Evolutionary conservation across 2,888 invertebrate species (phyloP).

Genomic region (Spodoptera exigua): DNA sequence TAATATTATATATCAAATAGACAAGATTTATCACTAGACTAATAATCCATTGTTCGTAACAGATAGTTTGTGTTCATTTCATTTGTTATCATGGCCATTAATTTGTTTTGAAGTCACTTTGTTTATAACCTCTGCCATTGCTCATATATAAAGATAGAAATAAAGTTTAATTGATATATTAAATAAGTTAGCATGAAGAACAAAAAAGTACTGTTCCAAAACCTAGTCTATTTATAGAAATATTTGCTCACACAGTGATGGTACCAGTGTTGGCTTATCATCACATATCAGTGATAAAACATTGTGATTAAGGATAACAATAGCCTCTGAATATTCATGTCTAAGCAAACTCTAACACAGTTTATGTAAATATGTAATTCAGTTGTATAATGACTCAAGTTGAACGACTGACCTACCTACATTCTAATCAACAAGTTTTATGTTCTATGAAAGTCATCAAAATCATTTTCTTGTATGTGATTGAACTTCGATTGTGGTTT

Average conservation of each 20-base stretch:
- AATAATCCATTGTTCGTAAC: conserved; percentile 59
- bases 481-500: neutral
- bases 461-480: neutral
- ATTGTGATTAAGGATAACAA: conserved; percentile 35
- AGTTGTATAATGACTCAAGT: conserved; percentile 3
- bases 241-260: conserved; percentile 4
- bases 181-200: neutral
- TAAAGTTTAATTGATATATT: conserved; percentile 4
- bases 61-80: conserved; percentile 37
- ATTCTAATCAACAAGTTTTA: conserved; percentile 11
- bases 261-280: conserved; percentile 23
- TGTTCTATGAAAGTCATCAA: conserved; percentile 3
- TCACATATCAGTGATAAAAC: conserved; percentile 48
- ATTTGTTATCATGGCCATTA: conserved; percentile 46
- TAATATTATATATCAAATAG: conserved; percentile 40
- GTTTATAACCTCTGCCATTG: conserved; percentile 42
- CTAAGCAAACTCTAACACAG: conserved; percentile 25
- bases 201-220: neutral
- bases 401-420: conserved; percentile 22
- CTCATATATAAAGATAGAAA: conserved; percentile 18
- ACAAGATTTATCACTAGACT: conserved; percentile 56
- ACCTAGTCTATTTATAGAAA: conserved; percentile 9
- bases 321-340: conserved; percentile 28
- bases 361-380: conserved; percentile 18
- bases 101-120: conserved; percentile 42